Base-by-base conservation (phyloP, 1,140 invertebrate species). In the Campodea augens region DNA sequence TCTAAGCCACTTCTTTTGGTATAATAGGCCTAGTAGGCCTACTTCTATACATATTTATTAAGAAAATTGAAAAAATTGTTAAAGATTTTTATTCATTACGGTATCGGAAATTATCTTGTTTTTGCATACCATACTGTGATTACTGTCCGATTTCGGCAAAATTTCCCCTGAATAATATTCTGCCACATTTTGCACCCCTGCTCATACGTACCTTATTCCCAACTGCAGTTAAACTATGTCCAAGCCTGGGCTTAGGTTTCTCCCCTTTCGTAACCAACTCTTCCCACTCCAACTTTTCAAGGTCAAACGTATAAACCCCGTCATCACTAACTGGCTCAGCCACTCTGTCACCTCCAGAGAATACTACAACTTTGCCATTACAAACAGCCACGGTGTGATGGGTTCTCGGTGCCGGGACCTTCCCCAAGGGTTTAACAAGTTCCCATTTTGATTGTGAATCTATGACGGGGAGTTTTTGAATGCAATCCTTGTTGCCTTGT, bases 241-340 rank as follows among this genome's bases (percentile, higher is more conserved):
- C 64, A 51, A 63, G 62, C n/a, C 62, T 50, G 2, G 59, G 55
- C 42, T 58, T 56, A 12, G 64, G 62, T 5, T 56, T 47, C 25
- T 60, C 49, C 5, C 63, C 62, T 39, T 52, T 51, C 5, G 58
- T 45, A 22, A 49, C 45, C 12, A 60, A 40, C 4, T 49, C 53
- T 5, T 50, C 46, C 63, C 63, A 66, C 10, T 53, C 38, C 29
- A 50, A 48, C 4, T 53, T 50, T 3, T 44, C 38, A 1, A 53
- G 46, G 51, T 64, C 56, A 43, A 58, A 60, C 36, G 51, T 53
- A 51, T 66, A 55, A 2, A 65, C 57, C 46, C 60, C 52, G 24
- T 56, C 39, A 25, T 65, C 63, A 3, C 50, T 49, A 1, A 66
- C 58, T 10, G 64, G 59, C 43, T 59, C 58, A 13, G 58, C 45